Base-by-base conservation (phyloP, 2,113 vertebrate species). In the Ceyx margarethae region DNA sequence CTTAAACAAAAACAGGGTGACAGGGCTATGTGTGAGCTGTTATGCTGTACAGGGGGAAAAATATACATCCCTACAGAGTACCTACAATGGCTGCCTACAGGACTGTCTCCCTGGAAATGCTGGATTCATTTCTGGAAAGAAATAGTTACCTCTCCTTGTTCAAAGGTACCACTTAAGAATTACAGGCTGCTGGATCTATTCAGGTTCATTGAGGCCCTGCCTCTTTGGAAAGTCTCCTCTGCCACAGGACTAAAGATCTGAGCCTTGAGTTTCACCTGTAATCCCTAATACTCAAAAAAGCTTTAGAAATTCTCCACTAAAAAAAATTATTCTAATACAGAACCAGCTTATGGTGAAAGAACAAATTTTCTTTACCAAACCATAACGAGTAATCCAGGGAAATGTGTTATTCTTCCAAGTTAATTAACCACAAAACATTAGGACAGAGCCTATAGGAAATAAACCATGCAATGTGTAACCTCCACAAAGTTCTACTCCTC, bases 71-170 rank as follows among this genome's bases (percentile, higher is more conserved):
- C 45, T 64, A n/a, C 61, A 86, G 54, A 31, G 66, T 22, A 82
- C 50, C 51, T 57, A 87, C 56, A 81, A 68, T 57, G 85, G 23
- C 40, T 84, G 73, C 79, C 75, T 40, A 88, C n/a, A 89, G 42
- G 61, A 61, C 40, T 76, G 77, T 61, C 74, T 73, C 64, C 89
- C 51, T 76, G 76, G 62, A 85, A 96, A 95, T 93, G 69, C 43
- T 83, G 50, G 42, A 73, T 81, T 58, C 11, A n/a, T 37, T 83
- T 71, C 73, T 83, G 72, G 46, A 75, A 80, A 90, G 65, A 82
- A 94, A 60, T 5, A 94, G 53, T 73, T 71, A 60, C 65, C 15
- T 60, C 51, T 85, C 21, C 75, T 68, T 72, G 29, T 53, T 93
- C 57, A 45, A 87, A 77, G 57, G 54, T 69, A 93, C 13, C 54